Evolutionary conservation across 1,140 invertebrate species (phyloP), one percentile per base, ranked within the genome.

Genomic region (Drosophila elegans): DNA sequence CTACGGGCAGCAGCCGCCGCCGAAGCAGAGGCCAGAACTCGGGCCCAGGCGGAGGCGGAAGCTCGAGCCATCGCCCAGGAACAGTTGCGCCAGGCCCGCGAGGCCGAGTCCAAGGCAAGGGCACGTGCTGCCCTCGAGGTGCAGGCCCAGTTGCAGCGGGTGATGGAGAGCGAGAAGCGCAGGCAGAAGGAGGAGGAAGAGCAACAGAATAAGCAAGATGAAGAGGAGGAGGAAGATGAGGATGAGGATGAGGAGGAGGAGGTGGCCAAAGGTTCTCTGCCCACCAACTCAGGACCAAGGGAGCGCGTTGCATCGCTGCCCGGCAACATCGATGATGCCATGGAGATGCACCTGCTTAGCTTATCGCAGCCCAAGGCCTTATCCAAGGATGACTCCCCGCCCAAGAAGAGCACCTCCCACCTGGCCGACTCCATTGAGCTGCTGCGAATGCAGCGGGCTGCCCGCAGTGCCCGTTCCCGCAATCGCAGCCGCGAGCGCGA

Each of bases 341-440:
- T 63, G 74, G 83, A 81, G 51, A 68, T 68, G 61, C 74, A 82
- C 39, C 62, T 81, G 21, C n/a, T 77, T 5, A 81, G 48, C 12
- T 60, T 69, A 5, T 49, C 51, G 6, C 48, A 80, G 3, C 13
- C 36, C 1, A 56, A 42, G 38, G 57, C 11, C 46, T 16, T 41
- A 11, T 67, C 80, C 2, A 56, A 36, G n/a, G 74, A 68, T 1
- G 64, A 86, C 2, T 80, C 73, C n/a, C 74, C 78, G 1, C 67
- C 80, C 0, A 39, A 42, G 12, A 84, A 78, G 36, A 81, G 80
- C 48, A 49, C 49, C 53, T 78, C 77, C 7, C 74, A 83, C 1
- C 45, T 90, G 13, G 69, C 76, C 13, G 86, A 91, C 45, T 90
- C 86, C 5, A 80, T 91, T 41, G 90, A 91, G 13, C 29, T 89